phyloP scores from a whole-genome alignment of 2,113 vertebrate species.

The Neolamprologus variostigma region DNA sequence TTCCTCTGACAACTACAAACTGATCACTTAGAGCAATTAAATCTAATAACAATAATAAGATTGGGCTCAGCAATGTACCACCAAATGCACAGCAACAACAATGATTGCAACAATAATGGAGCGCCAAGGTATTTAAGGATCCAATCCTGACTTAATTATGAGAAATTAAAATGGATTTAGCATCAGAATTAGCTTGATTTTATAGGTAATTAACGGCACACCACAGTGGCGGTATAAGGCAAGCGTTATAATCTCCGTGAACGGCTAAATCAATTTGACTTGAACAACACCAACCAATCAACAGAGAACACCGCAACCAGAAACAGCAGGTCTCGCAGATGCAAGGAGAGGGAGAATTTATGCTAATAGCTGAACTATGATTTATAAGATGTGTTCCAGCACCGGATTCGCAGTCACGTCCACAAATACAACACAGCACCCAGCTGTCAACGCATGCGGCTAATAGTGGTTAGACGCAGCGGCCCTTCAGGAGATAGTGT shows the following conservation, averaged over 20 bases:
- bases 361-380: constrained; percentile 66
- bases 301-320: constrained; percentile 13
- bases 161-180: constrained; percentile 79
- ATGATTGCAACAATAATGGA: constrained; percentile 71
- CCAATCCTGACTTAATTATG: constrained; percentile 77
- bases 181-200: constrained; percentile 78
- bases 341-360: constrained; percentile 61
- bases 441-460: constrained; percentile 53
- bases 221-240: constrained; percentile 62
- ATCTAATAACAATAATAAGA: constrained; percentile 67
- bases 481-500: constrained; percentile 58
- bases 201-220: constrained; percentile 76
- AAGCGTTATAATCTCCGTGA: constrained; percentile 68
- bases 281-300: constrained; percentile 65
- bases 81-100: constrained; percentile 66
- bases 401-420: constrained; percentile 55
- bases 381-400: constrained; percentile 63
- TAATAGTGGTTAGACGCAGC: constrained; percentile 49
- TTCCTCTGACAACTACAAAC: constrained; percentile 56
- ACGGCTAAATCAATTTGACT: constrained; percentile 76
- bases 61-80: constrained; percentile 50
- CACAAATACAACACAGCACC: constrained; percentile 53
- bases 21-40: constrained; percentile 71
- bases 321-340: constrained; percentile 58
- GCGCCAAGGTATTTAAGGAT: constrained; percentile 72